These are phyloP conservation scores for Acronicta leporina DNA, from an alignment of 2,888 invertebrate species.

Conservation along the genomic window DNA sequence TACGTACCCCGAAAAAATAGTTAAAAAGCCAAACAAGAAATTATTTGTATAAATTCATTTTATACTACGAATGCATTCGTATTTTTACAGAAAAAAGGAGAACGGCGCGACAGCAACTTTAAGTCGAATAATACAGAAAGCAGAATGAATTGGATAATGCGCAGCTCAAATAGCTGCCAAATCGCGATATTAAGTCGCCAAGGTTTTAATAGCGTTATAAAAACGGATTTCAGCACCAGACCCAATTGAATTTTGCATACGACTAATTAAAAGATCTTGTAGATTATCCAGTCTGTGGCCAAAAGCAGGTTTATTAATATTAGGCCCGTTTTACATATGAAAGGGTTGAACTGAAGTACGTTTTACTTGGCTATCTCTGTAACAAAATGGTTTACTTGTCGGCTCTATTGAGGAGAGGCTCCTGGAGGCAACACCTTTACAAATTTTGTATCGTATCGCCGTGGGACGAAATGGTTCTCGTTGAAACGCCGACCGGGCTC, in stretches of 20 bases:
- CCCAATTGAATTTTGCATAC: conserved; percentile 53
- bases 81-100: too few species aligned
- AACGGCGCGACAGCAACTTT: neutral
- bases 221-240: conserved; percentile 43
- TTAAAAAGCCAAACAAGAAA: too few species aligned
- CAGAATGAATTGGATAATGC: conserved; percentile 43
- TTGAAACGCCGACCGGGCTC: conserved; percentile 58
- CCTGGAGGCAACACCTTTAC: conserved; percentile 64
- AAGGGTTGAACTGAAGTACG: conserved; percentile 29
- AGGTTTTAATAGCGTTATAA: conserved; percentile 51
- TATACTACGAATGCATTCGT: too few species aligned
- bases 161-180: conserved; percentile 55
- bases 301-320: conserved; percentile 49
- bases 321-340: conserved; percentile 37
- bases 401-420: conserved; percentile 53
- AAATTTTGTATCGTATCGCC: conserved; percentile 68
- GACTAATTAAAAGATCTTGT: conserved; percentile 47
- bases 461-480: conserved; percentile 64
- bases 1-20: too few species aligned
- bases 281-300: conserved; percentile 29
- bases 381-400: conserved; percentile 59
- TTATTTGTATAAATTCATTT: too few species aligned
- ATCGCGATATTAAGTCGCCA: conserved; percentile 51
- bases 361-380: conserved; percentile 42
- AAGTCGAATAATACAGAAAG: conserved; percentile 19